A percentile compares a stretch with the other conserved stretches of the same genome.
Evolutionary conservation across 2,888 invertebrate species (phyloP).

Genomic region (Rhopalosiphum nymphaeae): DNA sequence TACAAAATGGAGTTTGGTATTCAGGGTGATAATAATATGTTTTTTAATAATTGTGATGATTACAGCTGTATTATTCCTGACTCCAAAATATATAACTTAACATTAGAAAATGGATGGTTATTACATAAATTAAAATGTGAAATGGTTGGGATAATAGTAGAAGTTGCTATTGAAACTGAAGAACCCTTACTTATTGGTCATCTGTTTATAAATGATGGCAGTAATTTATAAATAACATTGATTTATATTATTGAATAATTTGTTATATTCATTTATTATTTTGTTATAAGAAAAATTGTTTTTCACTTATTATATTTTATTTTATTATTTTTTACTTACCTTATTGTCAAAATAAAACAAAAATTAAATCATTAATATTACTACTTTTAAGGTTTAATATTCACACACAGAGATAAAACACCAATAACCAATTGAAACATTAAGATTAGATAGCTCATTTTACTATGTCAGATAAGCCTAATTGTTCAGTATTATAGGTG

Average conservation of each 20-base stretch:
- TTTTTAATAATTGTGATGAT: conserved; percentile 61
- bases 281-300: background rate
- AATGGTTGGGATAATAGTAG: conserved; percentile 57
- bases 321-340: conserved; percentile 7
- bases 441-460: conserved; percentile 55
- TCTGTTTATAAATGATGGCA: conserved; percentile 47
- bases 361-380: conserved; percentile 34
- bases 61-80: conserved; percentile 57
- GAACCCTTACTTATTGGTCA: conserved; percentile 61
- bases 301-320: background rate
- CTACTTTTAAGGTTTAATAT: background rate
- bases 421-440: conserved; percentile 55
- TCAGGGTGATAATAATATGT: conserved; percentile 49
- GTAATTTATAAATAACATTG: conserved; percentile 3
- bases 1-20: conserved; percentile 63
- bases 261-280: background rate
- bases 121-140: conserved; percentile 49
- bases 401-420: conserved; percentile 27
- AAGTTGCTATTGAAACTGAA: conserved; percentile 63
- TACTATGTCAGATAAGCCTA: conserved; percentile 59
- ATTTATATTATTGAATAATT: background rate
- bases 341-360: conserved; percentile 30
- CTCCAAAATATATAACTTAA: conserved; percentile 51
- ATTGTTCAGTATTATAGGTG: conserved; percentile 31
- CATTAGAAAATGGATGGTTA: conserved; percentile 57